These are phyloP conservation scores for Tiliacea citrago DNA, from an alignment of 2,888 invertebrate species.

Conservation along the genomic window DNA sequence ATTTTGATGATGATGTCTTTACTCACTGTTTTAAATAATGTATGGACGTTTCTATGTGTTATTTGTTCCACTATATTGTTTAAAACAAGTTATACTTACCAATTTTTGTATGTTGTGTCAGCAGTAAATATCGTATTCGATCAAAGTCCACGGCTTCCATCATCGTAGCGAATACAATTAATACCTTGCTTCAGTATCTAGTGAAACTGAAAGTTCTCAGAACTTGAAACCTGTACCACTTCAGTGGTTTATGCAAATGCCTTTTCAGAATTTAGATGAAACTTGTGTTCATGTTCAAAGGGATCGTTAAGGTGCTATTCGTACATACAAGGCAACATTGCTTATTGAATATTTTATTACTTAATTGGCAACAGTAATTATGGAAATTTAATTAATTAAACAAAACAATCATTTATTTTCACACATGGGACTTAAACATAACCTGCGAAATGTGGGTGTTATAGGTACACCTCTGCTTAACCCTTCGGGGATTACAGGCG, in stretches of 20 bases:
- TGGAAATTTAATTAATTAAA: neutral
- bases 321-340: neutral
- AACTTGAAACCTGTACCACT: constrained; percentile 10
- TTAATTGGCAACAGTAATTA: neutral
- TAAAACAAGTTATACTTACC: neutral
- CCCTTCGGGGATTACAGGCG: too few species aligned
- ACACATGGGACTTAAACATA: too few species aligned
- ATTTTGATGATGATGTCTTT: too few species aligned
- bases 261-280: constrained; percentile 1
- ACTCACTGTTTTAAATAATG: too few species aligned
- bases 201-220: constrained; percentile 12
- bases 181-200: neutral
- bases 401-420: neutral
- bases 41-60: neutral
- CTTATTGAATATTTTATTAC: neutral
- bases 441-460: too few species aligned
- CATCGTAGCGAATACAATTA: neutral
- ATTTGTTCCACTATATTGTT: neutral
- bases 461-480: too few species aligned
- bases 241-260: constrained; percentile 18
- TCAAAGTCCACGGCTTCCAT: neutral
- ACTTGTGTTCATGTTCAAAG: constrained; percentile 10
- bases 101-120: neutral
- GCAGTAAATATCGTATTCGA: neutral
- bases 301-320: neutral